phyloP scores from a whole-genome alignment of 2,797 vertebrate species.

The Allobates femoralis region DNA sequence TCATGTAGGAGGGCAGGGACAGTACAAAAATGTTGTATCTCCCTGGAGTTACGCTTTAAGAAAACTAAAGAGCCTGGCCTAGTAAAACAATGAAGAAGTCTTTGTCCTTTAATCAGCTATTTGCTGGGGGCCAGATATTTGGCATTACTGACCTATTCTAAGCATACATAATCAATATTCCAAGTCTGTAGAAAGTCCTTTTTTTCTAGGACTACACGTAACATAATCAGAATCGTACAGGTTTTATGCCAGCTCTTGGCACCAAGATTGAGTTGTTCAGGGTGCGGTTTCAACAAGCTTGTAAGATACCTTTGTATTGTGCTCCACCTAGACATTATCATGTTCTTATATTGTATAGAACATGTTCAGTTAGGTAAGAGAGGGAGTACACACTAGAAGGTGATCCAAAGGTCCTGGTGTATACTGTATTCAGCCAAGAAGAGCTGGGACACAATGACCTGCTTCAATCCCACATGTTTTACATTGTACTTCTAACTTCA shows the following conservation, averaged over 20 bases:
- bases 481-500: background rate
- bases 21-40: too few species aligned
- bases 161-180: too few species aligned
- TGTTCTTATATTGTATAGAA: background rate
- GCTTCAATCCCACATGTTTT: background rate
- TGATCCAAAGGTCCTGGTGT: constrained; percentile 9
- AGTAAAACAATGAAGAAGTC: too few species aligned
- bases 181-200: too few species aligned
- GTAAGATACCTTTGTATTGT: background rate
- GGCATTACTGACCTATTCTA: too few species aligned
- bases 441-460: background rate
- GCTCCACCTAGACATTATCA: constrained; percentile 28
- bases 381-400: constrained; percentile 5
- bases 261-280: constrained; percentile 3
- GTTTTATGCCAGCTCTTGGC: constrained; percentile 22
- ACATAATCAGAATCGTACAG: background rate
- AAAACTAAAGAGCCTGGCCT: too few species aligned
- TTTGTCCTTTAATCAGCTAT: too few species aligned
- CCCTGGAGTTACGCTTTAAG: too few species aligned
- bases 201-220: background rate
- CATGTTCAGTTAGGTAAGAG: background rate
- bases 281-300: background rate
- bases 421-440: background rate
- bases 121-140: too few species aligned
- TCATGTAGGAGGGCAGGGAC: too few species aligned